A percentile compares a stretch with the other conserved stretches of the same genome.
phyloP scores from a whole-genome alignment of 2,113 vertebrate genomes.

The Sapayoa aenigma region DNA sequence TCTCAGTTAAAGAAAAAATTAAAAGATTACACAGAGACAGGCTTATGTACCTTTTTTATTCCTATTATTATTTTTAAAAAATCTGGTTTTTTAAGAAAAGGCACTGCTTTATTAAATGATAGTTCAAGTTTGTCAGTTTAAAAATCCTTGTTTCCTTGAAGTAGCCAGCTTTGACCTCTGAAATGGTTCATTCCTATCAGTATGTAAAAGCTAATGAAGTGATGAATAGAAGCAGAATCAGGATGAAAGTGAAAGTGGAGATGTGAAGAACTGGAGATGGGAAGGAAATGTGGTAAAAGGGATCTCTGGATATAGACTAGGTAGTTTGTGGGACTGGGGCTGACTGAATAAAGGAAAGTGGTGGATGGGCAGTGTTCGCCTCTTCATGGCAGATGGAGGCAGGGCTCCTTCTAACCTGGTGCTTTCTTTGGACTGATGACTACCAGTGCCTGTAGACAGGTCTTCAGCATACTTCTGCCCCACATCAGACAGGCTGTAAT shows the following conservation, averaged over 20 bases:
- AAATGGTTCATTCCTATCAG: neutral
- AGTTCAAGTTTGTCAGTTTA: neutral
- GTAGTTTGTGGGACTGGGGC: neutral
- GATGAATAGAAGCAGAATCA: neutral
- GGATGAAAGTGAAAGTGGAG: neutral
- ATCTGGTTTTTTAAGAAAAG: neutral
- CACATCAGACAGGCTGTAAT: neutral
- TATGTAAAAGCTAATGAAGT: neutral
- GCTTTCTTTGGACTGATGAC: neutral
- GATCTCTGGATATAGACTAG: neutral
- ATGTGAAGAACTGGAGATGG: neutral
- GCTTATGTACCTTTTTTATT: neutral
- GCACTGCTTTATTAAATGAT: neutral
- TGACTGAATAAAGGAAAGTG: neutral
- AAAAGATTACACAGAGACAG: neutral
- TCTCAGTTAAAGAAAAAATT: neutral
- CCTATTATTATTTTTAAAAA: neutral
- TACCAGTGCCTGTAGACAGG: neutral
- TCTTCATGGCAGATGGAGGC: fast-evolving
- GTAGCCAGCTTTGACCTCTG: neutral
- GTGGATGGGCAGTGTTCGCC: neutral
- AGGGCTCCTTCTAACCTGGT: neutral
- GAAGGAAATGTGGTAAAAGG: neutral
- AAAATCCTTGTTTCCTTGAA: neutral
- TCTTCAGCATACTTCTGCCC: neutral